Conservation (phyloP, 2,888 invertebrate genomes). For the Trachelus tabidus region DNA sequence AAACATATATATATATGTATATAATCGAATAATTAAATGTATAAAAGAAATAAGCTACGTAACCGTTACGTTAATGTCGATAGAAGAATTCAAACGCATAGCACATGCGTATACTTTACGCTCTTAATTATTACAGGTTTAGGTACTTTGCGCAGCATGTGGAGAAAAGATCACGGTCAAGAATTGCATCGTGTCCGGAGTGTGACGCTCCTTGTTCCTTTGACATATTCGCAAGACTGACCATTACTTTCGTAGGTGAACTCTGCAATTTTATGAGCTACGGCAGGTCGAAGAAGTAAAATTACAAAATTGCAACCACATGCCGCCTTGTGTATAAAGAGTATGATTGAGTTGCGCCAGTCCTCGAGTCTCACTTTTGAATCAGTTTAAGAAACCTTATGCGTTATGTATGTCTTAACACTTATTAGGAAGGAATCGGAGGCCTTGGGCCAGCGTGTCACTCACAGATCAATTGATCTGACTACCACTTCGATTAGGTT, state of each 20-base stretch:
- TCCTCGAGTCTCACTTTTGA: not conserved
- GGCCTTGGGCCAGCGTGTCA: conserved; percentile 27
- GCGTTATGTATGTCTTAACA: conserved; percentile 34
- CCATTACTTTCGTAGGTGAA: too few species aligned
- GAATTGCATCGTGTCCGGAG: conserved; percentile 9
- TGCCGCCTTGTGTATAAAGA: too few species aligned
- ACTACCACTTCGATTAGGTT: not conserved
- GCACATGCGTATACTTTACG: conserved; percentile 7
- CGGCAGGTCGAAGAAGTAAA: too few species aligned
- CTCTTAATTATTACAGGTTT: conserved; percentile 23
- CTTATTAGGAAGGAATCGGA: conserved; percentile 42
- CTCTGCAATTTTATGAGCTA: too few species aligned
- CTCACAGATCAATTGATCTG: not conserved
- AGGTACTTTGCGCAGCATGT: conserved; percentile 29
- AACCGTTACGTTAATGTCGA: conserved; percentile 28
- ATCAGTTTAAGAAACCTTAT: conserved; percentile 33
- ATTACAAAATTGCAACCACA: too few species aligned
- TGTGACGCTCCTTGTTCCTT: too few species aligned
- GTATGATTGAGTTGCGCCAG: too few species aligned
- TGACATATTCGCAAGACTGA: too few species aligned
- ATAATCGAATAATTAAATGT: conserved; percentile 31
- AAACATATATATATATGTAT: conserved; percentile 30
- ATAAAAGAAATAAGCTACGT: conserved; percentile 30
- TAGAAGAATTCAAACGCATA: conserved; percentile 30
- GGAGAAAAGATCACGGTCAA: conserved; percentile 27